Evolutionary conservation across 2,113 vertebrate genomes (phyloP).

Genomic region (Chaenogobius annularis): DNA sequence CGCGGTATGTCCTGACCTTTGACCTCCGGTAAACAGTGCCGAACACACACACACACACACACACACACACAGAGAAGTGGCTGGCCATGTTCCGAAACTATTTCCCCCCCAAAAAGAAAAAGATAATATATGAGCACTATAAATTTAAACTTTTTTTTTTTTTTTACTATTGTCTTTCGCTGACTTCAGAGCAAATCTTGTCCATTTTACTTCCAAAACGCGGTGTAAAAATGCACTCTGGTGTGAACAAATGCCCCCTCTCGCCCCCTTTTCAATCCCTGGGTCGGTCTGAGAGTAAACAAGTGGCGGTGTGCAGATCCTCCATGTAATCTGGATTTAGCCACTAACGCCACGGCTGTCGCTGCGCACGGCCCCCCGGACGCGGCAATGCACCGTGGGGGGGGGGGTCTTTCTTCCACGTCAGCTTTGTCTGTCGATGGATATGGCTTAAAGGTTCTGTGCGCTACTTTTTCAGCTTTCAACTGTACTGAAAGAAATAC

Average conservation of each 20-base stretch:
- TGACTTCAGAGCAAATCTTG: background rate
- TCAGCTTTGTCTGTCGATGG: slow-evolving; percentile 76
- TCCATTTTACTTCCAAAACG: background rate
- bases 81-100: background rate
- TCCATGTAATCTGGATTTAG: slow-evolving; percentile 89
- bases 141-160: too few species aligned
- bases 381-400: slow-evolving; percentile 80
- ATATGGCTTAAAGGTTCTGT: background rate
- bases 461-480: background rate
- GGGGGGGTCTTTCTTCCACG: slow-evolving; percentile 83
- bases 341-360: slow-evolving; percentile 77
- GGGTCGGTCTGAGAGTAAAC: slow-evolving; percentile 76
- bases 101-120: too few species aligned
- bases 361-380: slow-evolving; percentile 66
- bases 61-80: background rate
- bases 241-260: slow-evolving; percentile 5
- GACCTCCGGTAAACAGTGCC: background rate
- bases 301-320: slow-evolving; percentile 82
- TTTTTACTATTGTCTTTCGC: too few species aligned
- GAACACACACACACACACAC: background rate
- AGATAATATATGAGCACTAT: too few species aligned
- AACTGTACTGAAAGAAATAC: background rate
- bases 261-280: slow-evolving; percentile 26
- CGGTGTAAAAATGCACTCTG: background rate
- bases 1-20: background rate